phyloP scores from a whole-genome alignment of 2,888 invertebrate genomes.

The Lithophane ornitopus region DNA sequence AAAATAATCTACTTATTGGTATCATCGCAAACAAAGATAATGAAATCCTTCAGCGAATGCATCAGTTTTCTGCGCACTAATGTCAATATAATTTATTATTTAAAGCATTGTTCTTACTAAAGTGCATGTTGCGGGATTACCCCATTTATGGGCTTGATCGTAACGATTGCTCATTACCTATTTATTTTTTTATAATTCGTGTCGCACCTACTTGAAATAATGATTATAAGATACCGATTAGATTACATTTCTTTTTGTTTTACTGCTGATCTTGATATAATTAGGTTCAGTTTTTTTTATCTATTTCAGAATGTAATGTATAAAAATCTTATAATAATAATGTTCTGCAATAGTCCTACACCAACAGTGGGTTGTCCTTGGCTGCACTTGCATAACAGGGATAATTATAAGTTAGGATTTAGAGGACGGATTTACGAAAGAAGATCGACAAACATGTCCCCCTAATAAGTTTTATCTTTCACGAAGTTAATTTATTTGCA shows the following conservation, averaged over 20 bases:
- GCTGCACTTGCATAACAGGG: no score
- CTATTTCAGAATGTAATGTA: no score
- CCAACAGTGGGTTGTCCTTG: no score
- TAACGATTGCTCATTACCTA: neutral
- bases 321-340: no score
- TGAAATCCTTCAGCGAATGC: conserved; percentile 5
- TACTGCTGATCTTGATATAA: no score
- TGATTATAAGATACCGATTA: no score
- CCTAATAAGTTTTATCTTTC: neutral
- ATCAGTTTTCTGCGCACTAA: neutral
- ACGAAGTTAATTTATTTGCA: no score
- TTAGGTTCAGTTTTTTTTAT: no score
- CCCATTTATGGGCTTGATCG: neutral
- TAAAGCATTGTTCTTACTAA: neutral
- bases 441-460: neutral
- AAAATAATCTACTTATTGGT: conserved; percentile 11
- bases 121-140: neutral
- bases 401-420: no score
- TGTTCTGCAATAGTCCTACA: no score
- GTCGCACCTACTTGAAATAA: neutral
- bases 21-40: conserved; percentile 16
- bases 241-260: no score
- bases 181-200: neutral
- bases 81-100: conserved; percentile 22
- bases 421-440: neutral